phyloP scores from a whole-genome alignment of 2,888 invertebrate species.

The Halocaridina rubra region DNA sequence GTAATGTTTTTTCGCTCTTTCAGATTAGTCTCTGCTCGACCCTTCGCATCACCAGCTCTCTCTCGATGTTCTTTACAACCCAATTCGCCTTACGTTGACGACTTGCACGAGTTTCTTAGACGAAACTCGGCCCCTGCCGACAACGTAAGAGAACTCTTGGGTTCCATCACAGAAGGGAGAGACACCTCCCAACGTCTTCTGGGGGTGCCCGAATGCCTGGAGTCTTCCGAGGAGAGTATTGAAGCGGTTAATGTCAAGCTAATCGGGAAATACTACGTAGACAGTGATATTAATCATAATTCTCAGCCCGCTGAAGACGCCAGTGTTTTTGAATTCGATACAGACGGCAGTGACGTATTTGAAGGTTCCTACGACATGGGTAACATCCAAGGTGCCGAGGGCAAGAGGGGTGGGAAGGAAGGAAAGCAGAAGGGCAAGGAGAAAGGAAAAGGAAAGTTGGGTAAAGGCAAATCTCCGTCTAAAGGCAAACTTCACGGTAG shows the following conservation, averaged over 20 bases:
- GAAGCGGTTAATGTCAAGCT: neutral
- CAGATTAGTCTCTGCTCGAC: conserved; percentile 45
- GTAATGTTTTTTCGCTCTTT: no score
- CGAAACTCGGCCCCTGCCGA: conserved; percentile 45
- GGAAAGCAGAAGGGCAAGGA: conserved; percentile 49
- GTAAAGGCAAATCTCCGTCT: conserved; percentile 56
- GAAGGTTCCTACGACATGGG: conserved; percentile 33
- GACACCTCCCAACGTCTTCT: neutral
- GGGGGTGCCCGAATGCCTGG: neutral
- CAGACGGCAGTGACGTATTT: conserved; percentile 36
- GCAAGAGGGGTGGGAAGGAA: conserved; percentile 39
- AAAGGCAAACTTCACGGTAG: conserved; percentile 50
- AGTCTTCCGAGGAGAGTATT: neutral
- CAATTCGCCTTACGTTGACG: neutral
- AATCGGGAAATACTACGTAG: neutral
- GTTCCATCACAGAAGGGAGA: neutral
- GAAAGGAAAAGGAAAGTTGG: conserved; percentile 17
- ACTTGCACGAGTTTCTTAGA: neutral
- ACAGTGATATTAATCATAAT: conserved; percentile 13
- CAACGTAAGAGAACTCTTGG: conserved; percentile 11
- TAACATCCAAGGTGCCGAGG: conserved; percentile 50
- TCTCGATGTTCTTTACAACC: neutral
- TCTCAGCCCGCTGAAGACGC: neutral
- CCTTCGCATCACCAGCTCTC: conserved; percentile 1
- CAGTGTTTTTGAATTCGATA: neutral